phyloP scores from a whole-genome alignment of 2,113 vertebrate genomes.

The Porphyrio hochstetteri region DNA sequence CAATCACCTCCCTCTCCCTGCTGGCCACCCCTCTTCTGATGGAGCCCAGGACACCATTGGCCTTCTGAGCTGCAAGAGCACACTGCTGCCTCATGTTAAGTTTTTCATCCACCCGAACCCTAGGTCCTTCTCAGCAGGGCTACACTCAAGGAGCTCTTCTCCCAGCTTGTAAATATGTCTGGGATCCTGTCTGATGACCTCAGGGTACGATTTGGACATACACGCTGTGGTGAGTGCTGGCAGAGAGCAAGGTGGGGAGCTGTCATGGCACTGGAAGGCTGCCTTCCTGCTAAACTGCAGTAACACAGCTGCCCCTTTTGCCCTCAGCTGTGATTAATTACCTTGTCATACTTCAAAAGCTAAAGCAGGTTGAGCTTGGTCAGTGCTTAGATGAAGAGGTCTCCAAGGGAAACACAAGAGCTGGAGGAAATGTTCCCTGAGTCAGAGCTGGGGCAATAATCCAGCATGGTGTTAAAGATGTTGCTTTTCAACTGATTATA shows the following conservation, averaged over 20 bases:
- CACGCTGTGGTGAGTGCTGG: too few species aligned
- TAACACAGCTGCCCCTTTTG: neutral
- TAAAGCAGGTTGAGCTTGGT: constrained; percentile 20
- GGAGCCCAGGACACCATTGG: too few species aligned
- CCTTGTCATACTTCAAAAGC: constrained; percentile 20
- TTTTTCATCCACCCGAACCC: too few species aligned
- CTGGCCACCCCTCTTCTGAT: too few species aligned
- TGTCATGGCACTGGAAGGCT: neutral
- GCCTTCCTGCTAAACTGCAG: neutral
- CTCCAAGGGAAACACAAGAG: constrained; percentile 31
- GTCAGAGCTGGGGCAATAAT: neutral
- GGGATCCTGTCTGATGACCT: neutral
- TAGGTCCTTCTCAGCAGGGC: too few species aligned
- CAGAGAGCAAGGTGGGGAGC: neutral
- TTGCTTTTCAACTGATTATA: constrained; percentile 33
- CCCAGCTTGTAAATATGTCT: too few species aligned
- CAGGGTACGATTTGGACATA: rapidly evolving
- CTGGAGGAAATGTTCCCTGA: neutral
- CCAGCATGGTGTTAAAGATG: neutral
- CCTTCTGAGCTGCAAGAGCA: too few species aligned
- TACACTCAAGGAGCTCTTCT: too few species aligned
- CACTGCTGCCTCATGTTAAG: too few species aligned
- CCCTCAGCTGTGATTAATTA: constrained; percentile 6
- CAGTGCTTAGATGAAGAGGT: neutral
- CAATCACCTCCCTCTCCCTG: too few species aligned